Evolutionary conservation across 2,797 vertebrate species (phyloP), one percentile per base, ranked within the genome.

Genomic region (Nothura maculosa): DNA sequence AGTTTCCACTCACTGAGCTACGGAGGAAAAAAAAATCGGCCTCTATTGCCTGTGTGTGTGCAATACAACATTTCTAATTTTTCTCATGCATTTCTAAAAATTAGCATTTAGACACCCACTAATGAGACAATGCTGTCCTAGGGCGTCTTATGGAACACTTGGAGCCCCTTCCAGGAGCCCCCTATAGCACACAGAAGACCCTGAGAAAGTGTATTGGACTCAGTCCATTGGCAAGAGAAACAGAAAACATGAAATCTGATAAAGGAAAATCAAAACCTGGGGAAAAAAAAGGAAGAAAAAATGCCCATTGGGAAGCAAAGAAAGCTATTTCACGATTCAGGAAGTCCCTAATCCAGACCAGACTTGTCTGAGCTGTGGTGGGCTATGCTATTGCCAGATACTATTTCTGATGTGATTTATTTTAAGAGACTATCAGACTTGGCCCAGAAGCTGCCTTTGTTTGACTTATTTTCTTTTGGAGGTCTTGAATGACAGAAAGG

Each of bases 291-390:
- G 19, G 42, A 32, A 67, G 74, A n/a, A 22, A 82, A 80, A 66
- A 5, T 19, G 38, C 12, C 75, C 27, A 34, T 73, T 40, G 42
- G 22, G 52, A 92, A 91, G 30, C 38, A 73, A 30, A 20, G 32
- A 89, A 82, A 87, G 30, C 34, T 81, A 47, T 72, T 85, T 63
- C 40, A 52, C 69, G 20, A 55, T 43, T 85, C 80, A 76, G 82
- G 34, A 84, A 83, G 52, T n/a, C 25, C 38, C 27, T 91, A 96
- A 94, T 89, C 42, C 52, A 81, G 47, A 88, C 21, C 74, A 91
- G 80, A 85, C 43, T 40, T 63, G 38, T 76, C 24, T 76, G 63
- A 86, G 73, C 21, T 47, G 45, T 72, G 76, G 76, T 81, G 69
- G 66, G 42, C 64, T 93, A 15, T 15, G 34, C 58, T 85, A 40